phyloP scores from a whole-genome alignment of 2,113 vertebrate species.

The Todiramphus chloris region DNA sequence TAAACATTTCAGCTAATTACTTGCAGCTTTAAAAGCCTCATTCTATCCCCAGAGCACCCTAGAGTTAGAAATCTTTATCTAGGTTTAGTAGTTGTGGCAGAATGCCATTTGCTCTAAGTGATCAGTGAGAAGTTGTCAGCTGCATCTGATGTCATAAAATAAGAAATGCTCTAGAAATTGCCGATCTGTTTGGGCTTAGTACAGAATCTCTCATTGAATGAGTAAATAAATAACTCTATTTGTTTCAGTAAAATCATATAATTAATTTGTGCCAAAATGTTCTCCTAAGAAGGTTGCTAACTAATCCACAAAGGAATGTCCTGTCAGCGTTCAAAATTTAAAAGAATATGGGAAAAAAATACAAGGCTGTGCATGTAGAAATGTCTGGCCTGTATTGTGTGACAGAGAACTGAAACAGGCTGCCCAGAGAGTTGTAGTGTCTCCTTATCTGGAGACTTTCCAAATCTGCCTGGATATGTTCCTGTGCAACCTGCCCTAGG shows the following conservation, averaged over 20 bases:
- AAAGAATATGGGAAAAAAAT: not conserved
- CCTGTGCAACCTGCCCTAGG: too few species aligned
- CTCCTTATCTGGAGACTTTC: too few species aligned
- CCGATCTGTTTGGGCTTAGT: slow-evolving; percentile 7
- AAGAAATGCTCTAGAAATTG: slow-evolving; percentile 41
- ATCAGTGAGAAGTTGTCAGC: slow-evolving; percentile 51
- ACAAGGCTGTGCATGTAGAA: not conserved
- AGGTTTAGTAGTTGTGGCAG: slow-evolving; percentile 47
- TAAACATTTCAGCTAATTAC: slow-evolving; percentile 72
- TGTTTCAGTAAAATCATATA: slow-evolving; percentile 4
- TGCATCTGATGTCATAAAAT: slow-evolving; percentile 45
- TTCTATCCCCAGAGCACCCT: slow-evolving; percentile 38
- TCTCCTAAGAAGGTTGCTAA: not conserved
- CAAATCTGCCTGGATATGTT: too few species aligned
- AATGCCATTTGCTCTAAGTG: slow-evolving; percentile 56
- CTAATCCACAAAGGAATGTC: not conserved
- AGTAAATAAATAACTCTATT: slow-evolving; percentile 33
- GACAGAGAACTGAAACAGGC: too few species aligned
- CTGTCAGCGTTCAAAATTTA: not conserved
- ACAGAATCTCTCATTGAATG: not conserved
- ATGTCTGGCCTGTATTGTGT: not conserved
- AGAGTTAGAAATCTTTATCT: slow-evolving; percentile 44
- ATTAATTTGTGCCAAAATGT: slow-evolving; percentile 38
- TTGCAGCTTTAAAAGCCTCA: slow-evolving; percentile 52
- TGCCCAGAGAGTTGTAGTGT: too few species aligned